A percentile compares a stretch with the other conserved stretches of the same genome.
Conservation (phyloP, 2,797 vertebrate species). For the Potorous gilbertii region DNA sequence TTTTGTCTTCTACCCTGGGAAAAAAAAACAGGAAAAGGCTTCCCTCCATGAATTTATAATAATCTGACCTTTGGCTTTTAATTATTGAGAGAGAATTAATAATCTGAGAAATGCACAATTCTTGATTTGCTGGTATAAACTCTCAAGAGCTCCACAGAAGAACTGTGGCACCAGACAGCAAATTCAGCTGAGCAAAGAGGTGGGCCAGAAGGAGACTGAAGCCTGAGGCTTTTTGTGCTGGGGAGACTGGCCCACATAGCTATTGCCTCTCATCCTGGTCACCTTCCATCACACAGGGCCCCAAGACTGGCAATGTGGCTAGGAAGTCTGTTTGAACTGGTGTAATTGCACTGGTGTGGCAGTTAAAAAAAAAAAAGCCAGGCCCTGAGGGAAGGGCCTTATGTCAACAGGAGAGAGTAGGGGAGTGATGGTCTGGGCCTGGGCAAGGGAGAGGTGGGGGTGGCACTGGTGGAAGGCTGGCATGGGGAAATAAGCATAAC, state of each 20-base stretch:
- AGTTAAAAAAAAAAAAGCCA: neutral
- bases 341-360: neutral
- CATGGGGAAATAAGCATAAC: neutral
- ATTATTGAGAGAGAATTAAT: conserved; percentile 11
- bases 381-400: neutral
- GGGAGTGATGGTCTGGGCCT: neutral
- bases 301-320: neutral
- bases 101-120: neutral
- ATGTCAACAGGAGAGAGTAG: neutral
- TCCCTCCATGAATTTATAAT: conserved; percentile 2
- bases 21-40: conserved; percentile 15
- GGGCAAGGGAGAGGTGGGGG: neutral
- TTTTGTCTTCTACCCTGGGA: neutral
- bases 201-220: neutral
- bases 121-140: neutral
- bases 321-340: neutral
- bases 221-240: neutral
- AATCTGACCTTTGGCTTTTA: conserved; percentile 38
- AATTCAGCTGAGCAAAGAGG: neutral
- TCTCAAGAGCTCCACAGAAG: neutral
- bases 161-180: neutral
- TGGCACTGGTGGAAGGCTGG: neutral
- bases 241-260: neutral
- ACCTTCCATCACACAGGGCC: neutral
- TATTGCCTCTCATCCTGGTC: neutral